Evolutionary conservation across 2,113 vertebrate genomes (phyloP).

Genomic region (Etheostoma cragini): DNA sequence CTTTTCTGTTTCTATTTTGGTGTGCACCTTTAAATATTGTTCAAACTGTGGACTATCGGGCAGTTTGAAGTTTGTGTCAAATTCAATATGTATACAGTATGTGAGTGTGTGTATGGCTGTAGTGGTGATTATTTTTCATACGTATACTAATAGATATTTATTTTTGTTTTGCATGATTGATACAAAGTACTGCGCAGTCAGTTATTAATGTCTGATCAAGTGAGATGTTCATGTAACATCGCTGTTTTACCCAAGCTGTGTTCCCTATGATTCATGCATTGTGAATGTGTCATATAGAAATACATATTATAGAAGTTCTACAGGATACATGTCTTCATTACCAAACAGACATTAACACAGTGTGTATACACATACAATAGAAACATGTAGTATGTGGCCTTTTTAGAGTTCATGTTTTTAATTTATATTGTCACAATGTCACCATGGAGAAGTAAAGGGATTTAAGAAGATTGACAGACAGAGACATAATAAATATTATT

Average conservation of each 20-base stretch:
- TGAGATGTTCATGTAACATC: slow-evolving; percentile 66
- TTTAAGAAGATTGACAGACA: slow-evolving; percentile 26
- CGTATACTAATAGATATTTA: slow-evolving; percentile 72
- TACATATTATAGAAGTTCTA: slow-evolving; percentile 52
- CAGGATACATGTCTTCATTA: slow-evolving; percentile 47
- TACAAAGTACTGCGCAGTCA: slow-evolving; percentile 78
- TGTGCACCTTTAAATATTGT: slow-evolving; percentile 75
- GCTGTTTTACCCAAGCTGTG: slow-evolving; percentile 61
- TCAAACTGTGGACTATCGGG: slow-evolving; percentile 80
- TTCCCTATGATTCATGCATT: slow-evolving; percentile 72
- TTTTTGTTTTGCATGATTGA: slow-evolving; percentile 89
- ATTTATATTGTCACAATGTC: slow-evolving; percentile 25
- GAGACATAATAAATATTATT: slow-evolving; percentile 27
- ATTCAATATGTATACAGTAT: slow-evolving; percentile 74
- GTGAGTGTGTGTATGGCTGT: slow-evolving; percentile 81
- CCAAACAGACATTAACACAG: slow-evolving; percentile 37
- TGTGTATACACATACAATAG: slow-evolving; percentile 32
- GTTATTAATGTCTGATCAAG: slow-evolving; percentile 64
- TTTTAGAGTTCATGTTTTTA: slow-evolving; percentile 40
- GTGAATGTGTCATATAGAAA: slow-evolving; percentile 73
- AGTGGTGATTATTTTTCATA: slow-evolving; percentile 84
- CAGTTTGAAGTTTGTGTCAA: slow-evolving; percentile 84
- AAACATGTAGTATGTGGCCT: slow-evolving; percentile 55
- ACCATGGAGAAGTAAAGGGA: slow-evolving; percentile 24
- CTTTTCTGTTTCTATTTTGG: slow-evolving; percentile 60